These are phyloP conservation scores for Drosophila tanythrix DNA, from an alignment of 2,888 invertebrate genomes.

Conservation along the genomic window DNA sequence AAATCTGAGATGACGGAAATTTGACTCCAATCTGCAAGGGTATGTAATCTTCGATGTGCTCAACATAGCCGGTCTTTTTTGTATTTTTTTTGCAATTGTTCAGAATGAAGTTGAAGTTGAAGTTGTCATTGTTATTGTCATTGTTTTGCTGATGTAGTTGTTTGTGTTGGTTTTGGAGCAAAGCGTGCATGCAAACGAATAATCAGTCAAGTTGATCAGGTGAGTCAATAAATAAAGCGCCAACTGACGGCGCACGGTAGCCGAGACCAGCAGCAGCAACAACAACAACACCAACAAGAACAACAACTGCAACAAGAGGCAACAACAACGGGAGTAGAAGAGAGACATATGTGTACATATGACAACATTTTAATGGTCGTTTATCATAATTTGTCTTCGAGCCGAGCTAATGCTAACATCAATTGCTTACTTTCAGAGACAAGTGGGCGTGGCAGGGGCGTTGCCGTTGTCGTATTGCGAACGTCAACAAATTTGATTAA, in stretches of 20 bases:
- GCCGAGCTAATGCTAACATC: conserved; percentile 65
- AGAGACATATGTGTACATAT: conserved; percentile 69
- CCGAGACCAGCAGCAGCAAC: conserved; percentile 31
- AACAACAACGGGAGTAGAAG: conserved; percentile 10
- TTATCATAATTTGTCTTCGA: conserved; percentile 76
- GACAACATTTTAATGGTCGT: conserved; percentile 75
- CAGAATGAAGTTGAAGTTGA: conserved; percentile 41
- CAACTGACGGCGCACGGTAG: conserved; percentile 58
- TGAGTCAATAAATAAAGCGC: conserved; percentile 83
- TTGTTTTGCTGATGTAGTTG: conserved; percentile 26
- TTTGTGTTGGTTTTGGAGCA: conserved; percentile 29
- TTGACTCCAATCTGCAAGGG: neutral
- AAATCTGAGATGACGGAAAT: neutral
- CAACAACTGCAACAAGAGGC: conserved; percentile 10
- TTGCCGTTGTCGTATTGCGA: conserved; percentile 16
- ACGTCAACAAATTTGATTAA: conserved; percentile 53
- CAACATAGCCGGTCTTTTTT: neutral
- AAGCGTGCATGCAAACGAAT: conserved; percentile 82
- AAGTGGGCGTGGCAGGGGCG: conserved; percentile 40
- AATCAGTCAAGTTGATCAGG: conserved; percentile 84
- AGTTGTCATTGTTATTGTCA: conserved; percentile 27
- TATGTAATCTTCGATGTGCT: neutral
- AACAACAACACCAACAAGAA: conserved; percentile 16
- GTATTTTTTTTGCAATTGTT: conserved; percentile 40
- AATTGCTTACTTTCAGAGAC: conserved; percentile 52